Base-by-base conservation (phyloP, 2,888 invertebrate genomes). In the Agonopterix arenella region DNA sequence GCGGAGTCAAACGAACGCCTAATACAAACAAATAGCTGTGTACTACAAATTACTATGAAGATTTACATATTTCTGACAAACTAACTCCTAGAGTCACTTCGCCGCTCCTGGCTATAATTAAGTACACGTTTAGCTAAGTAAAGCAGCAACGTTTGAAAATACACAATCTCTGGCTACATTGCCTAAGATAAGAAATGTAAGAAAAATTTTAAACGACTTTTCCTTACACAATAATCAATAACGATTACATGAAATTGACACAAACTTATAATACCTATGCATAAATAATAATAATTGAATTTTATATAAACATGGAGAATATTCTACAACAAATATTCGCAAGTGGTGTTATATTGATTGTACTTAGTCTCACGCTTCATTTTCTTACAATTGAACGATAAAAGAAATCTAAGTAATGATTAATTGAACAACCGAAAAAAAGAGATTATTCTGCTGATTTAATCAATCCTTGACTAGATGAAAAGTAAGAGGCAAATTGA, bases 321-420 rank as follows among this genome's bases (percentile, higher is more conserved):
- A 84, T 80, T 83, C 73, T 83, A 84, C 73, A 83, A 86, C 80
- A 81, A 80, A 84, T 84, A 84, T 83, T 80, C 80, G 59, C 66
- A 79, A 74, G 60, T 75, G 69, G 66, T 76, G 68, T 73, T 73
- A 60, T 66, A 66, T 64, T 62, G 64, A 60, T 80, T 83, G 81
- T 82, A 84, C 80, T 82, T 63, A 68, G 62, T 72, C 66, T 73
- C 66, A 69, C 68, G 59, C 64, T 65, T 68, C 57, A 5, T 64
- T 64, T n/a, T 40, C 11, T 40, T 40, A 10, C 9, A 58, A 62
- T 37, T 10, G 10, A 11, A 8, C 36, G 9, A 11, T 9, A 46
- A 46, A 46, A 13, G 13, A 40, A 47, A 28, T 40, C 36, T 11
- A 41, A 28, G 28, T 7, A 28, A 28, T 28, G 28, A 5, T 28